Percentiles rank a stretch among this genome's conserved stretches.
These are phyloP conservation scores for Tragelaphus imberbis DNA, from an alignment of 2,113 vertebrate genomes.

Conservation along the genomic window DNA sequence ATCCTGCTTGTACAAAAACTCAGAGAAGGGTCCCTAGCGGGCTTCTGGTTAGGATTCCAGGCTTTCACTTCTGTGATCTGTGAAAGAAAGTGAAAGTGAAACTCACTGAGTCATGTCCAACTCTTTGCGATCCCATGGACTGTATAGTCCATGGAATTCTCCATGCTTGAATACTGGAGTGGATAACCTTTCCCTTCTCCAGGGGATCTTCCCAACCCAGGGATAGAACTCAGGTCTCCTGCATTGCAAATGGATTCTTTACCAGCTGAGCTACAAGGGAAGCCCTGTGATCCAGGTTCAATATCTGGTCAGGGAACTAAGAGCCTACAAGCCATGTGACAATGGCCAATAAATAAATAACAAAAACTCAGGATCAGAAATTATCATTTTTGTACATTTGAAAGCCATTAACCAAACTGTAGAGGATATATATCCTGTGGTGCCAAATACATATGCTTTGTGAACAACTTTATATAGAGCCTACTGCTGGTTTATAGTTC, in stretches of 20 bases:
- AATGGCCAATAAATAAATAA: background rate
- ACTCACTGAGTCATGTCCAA: background rate
- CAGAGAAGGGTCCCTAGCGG: fast-evolving
- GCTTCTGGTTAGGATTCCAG: background rate
- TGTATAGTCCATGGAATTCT: background rate
- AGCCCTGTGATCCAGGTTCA: background rate
- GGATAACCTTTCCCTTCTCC: background rate
- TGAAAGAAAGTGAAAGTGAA: background rate
- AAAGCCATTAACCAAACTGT: background rate
- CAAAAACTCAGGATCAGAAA: background rate
- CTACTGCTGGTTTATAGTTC: background rate
- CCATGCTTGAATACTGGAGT: background rate
- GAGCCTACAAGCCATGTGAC: background rate
- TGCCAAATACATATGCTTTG: background rate
- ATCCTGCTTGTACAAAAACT: background rate
- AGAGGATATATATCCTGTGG: background rate
- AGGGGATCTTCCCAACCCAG: background rate
- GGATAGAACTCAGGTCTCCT: background rate
- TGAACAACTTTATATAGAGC: background rate
- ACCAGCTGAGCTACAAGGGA: background rate
- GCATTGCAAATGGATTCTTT: background rate
- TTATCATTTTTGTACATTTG: background rate
- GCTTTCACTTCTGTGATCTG: too few species aligned
- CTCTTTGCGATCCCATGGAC: background rate
- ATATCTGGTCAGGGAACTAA: background rate